Evolutionary conservation across 2,888 invertebrate genomes (phyloP).

Genomic region (Xestia rhomboidea): DNA sequence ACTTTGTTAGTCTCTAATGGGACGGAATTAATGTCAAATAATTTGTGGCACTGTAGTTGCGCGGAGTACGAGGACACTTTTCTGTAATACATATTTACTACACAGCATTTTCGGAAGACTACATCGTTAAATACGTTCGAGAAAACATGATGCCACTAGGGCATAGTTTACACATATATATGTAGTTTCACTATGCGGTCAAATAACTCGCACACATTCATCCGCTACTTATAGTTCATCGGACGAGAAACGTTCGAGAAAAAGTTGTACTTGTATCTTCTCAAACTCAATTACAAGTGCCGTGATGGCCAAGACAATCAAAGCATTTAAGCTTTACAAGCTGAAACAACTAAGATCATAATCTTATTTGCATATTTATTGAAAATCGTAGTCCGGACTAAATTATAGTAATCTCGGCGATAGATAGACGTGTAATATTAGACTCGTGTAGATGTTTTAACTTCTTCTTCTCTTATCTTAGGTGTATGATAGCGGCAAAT

Average conservation of each 20-base stretch:
- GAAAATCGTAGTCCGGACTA: constrained; percentile 80
- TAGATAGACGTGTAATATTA: constrained; percentile 75
- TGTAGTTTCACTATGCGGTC: constrained; percentile 75
- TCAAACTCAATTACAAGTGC: constrained; percentile 72
- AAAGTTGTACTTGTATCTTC: constrained; percentile 62
- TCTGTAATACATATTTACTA: constrained; percentile 66
- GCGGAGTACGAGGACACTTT: constrained; percentile 64
- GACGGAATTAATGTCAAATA: constrained; percentile 77
- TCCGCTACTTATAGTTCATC: constrained; percentile 65
- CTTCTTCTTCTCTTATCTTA: constrained; percentile 75
- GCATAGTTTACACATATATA: constrained; percentile 77
- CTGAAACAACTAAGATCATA: constrained; percentile 78
- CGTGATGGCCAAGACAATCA: constrained; percentile 74
- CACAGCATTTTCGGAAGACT: constrained; percentile 46
- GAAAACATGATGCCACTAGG: constrained; percentile 74
- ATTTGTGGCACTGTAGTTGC: constrained; percentile 69
- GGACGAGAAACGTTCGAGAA: constrained; percentile 66
- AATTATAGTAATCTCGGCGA: constrained; percentile 74
- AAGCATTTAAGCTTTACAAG: constrained; percentile 74
- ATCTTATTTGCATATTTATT: constrained; percentile 83
- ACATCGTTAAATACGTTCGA: constrained; percentile 61
- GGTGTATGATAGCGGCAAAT: constrained; percentile 76
- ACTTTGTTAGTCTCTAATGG: constrained; percentile 79
- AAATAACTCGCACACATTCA: constrained; percentile 75
- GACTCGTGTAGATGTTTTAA: constrained; percentile 71